Base-by-base conservation (phyloP, 2,797 vertebrate genomes). In the Xenops minutus region DNA sequence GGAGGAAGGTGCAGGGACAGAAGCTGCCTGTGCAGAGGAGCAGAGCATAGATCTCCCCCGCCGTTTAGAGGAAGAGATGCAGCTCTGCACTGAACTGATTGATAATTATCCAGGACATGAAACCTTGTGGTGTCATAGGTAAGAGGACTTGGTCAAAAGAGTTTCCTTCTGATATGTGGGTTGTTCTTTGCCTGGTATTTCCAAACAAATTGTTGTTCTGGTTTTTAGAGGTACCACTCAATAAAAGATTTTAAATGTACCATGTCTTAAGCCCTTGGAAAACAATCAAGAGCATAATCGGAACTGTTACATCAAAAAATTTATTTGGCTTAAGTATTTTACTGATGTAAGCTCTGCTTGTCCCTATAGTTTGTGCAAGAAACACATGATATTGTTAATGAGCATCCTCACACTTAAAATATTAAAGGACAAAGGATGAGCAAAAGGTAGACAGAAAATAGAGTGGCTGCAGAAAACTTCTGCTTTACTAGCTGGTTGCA, bases 101-200 rank as follows among this genome's bases (percentile, higher is more conserved):
- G 98, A 98, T 97, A 98, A 98, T 62, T 99, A 98, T 79, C 99
- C 99, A 20, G 99, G 99, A 51, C 99, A 99, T 43, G 99, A 99
- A 98, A 98, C 99, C 2, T 98, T 99, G 67, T 99, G 99, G 99
- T 99, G 99, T 97, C 99, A 99, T 97, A 99, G 99, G 99, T 99
- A 98, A 98, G 98, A 88, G 34, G 48, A 80, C 37, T 55, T 88
- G 30, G 29, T 91, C 41, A 44, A 46, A 77, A 76, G 49, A 68
- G 19, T 44, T 51, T 73, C 18, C 5, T 73, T 93, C 52, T 69
- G 15, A 67, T 89, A 37, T 48, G 41, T 77, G 52, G 13, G 23
- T 88, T 88, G 8, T 80, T 67, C 30, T 81, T 86, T 68, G 19
- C 9, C 14, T 85, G 56, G 9, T 46, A 21, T 46, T 81, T 89